phyloP scores from a whole-genome alignment of 2,888 invertebrate genomes.

The Cephus pulcher region DNA sequence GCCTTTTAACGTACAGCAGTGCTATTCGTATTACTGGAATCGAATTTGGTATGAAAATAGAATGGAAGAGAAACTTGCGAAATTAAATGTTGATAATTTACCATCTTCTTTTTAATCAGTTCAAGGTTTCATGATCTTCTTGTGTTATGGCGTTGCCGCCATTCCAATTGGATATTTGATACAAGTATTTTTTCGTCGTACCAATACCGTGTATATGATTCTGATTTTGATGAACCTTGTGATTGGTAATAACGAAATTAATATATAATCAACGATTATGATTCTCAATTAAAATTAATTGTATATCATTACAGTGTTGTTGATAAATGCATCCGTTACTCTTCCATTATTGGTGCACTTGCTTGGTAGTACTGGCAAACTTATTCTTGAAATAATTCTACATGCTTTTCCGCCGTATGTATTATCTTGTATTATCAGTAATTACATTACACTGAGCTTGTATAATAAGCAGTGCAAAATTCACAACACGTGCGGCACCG shows the following conservation, averaged over 20 bases:
- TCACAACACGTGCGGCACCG: constrained; percentile 28
- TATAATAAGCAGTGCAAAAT: constrained; percentile 30
- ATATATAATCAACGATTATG: not conserved
- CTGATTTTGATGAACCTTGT: constrained; percentile 27
- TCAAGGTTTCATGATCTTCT: constrained; percentile 25
- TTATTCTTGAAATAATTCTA: constrained; percentile 21
- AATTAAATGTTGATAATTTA: not conserved
- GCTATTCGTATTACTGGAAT: not conserved
- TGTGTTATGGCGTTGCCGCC: constrained; percentile 30
- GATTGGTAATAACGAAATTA: constrained; percentile 18
- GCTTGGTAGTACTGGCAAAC: constrained; percentile 12
- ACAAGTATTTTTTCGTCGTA: constrained; percentile 23
- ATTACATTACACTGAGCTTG: constrained; percentile 30
- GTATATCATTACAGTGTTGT: constrained; percentile 18
- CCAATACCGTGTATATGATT: constrained; percentile 25
- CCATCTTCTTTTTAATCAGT: constrained; percentile 13
- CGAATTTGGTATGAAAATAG: not conserved
- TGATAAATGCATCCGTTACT: constrained; percentile 22
- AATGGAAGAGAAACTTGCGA: not conserved
- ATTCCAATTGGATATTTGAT: constrained; percentile 34
- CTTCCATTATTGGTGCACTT: constrained; percentile 19
- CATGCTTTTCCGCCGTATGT: constrained; percentile 35
- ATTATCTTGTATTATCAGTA: constrained; percentile 34
- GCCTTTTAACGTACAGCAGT: not conserved
- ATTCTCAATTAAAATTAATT: constrained; percentile 7